phyloP scores from a whole-genome alignment of 2,888 invertebrate species.

The Campopleginae sp. region DNA sequence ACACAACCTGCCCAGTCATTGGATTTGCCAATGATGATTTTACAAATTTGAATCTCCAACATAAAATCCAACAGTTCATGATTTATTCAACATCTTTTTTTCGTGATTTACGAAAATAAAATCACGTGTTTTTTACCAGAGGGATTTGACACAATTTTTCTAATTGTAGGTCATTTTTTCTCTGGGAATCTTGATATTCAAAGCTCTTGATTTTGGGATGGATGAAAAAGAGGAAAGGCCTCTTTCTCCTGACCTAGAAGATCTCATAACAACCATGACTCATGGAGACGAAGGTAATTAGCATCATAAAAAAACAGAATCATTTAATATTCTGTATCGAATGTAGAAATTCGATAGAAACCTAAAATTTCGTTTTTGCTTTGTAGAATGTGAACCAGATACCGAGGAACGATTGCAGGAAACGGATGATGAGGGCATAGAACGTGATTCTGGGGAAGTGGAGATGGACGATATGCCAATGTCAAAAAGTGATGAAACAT shows the following conservation, averaged over 20 bases:
- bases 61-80: neutral
- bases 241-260: conserved; percentile 93
- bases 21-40: neutral
- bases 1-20: neutral
- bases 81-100: too few relatives aligned
- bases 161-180: conserved; percentile 90
- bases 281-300: conserved; percentile 87
- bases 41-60: neutral
- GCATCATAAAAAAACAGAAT: conserved; percentile 3
- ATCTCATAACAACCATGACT: conserved; percentile 94
- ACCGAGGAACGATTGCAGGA: conserved; percentile 86
- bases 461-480: conserved; percentile 80
- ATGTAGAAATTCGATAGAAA: neutral
- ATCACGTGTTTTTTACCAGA: neutral
- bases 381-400: conserved; percentile 81
- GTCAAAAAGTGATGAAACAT: conserved; percentile 71
- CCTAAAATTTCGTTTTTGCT: conserved; percentile 11
- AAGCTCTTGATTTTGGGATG: conserved; percentile 95
- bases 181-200: conserved; percentile 93
- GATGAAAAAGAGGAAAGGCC: conserved; percentile 94
- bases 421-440: conserved; percentile 95
- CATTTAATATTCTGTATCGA: neutral
- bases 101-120: neutral
- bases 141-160: neutral
- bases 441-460: conserved; percentile 92